These are phyloP conservation scores for Odontamblyopus rebecca DNA, from an alignment of 2,797 vertebrate species.

Conservation along the genomic window DNA sequence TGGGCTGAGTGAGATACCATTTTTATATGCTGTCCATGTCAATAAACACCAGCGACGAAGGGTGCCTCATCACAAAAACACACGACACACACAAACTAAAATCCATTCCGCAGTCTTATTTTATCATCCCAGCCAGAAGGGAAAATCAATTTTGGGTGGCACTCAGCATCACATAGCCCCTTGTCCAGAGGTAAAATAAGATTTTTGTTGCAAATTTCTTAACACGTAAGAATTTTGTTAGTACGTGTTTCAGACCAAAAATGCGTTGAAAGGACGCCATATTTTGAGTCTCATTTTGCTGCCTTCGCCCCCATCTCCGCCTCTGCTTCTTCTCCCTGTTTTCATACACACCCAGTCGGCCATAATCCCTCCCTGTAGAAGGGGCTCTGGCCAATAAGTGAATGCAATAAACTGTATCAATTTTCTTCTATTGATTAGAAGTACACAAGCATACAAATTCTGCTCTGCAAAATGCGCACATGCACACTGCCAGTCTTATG, in stretches of 20 bases:
- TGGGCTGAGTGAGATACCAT: slow-evolving; percentile 69
- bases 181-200: slow-evolving; percentile 49
- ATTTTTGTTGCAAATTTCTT: slow-evolving; percentile 47
- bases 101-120: slow-evolving; percentile 65
- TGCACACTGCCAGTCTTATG: slow-evolving; percentile 18
- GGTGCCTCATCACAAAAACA: slow-evolving; percentile 56
- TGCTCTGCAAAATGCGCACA: slow-evolving; percentile 41
- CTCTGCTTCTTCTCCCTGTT: slow-evolving; percentile 57
- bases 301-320: slow-evolving; percentile 55
- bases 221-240: slow-evolving; percentile 39
- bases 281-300: slow-evolving; percentile 67
- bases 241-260: slow-evolving; percentile 25
- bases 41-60: slow-evolving; percentile 58
- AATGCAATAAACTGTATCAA: slow-evolving; percentile 69
- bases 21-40: slow-evolving; percentile 65
- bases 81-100: slow-evolving; percentile 58
- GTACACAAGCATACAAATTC: slow-evolving; percentile 39
- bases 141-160: slow-evolving; percentile 61
- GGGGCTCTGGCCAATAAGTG: slow-evolving; percentile 64
- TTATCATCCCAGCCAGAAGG: slow-evolving; percentile 61
- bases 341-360: slow-evolving; percentile 71
- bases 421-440: slow-evolving; percentile 70
- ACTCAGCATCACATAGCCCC: slow-evolving; percentile 46
- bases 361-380: slow-evolving; percentile 71
- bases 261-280: slow-evolving; percentile 43